phyloP scores from a whole-genome alignment of 2,888 invertebrate species.

The Gibbula magus region DNA sequence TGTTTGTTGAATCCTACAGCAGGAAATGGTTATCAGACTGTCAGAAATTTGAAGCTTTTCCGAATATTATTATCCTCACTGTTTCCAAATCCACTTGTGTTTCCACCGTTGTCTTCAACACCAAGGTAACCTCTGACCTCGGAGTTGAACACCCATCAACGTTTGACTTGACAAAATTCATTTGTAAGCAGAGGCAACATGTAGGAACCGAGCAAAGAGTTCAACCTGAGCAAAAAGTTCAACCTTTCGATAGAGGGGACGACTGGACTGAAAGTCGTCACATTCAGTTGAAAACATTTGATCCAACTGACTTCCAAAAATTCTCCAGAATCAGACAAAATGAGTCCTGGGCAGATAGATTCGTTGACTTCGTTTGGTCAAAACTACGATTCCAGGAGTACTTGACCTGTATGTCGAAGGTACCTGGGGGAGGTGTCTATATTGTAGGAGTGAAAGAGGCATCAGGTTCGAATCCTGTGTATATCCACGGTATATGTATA shows the following conservation, averaged over 20 bases:
- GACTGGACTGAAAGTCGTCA: not conserved
- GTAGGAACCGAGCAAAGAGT: too few relatives aligned
- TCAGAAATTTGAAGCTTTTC: not conserved
- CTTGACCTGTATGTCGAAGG: not conserved
- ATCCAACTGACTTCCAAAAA: too few relatives aligned
- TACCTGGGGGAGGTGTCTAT: not conserved
- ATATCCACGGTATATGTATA: too few relatives aligned
- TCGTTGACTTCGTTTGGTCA: not conserved
- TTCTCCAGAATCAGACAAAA: too few relatives aligned
- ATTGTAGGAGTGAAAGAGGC: not conserved
- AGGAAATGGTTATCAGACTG: not conserved
- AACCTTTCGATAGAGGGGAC: too few relatives aligned
- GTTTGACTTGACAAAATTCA: not conserved
- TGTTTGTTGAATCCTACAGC: not conserved
- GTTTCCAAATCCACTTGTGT: not conserved
- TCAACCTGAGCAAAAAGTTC: too few relatives aligned
- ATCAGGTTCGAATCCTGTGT: too few relatives aligned
- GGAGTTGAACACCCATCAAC: not conserved
- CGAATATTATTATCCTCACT: not conserved
- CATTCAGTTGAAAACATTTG: not conserved
- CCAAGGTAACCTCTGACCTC: not conserved
- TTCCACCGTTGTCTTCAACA: not conserved
- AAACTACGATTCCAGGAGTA: not conserved
- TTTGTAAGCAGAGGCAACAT: too few relatives aligned
- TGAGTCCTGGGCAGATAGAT: not conserved